A percentile compares a stretch with the other conserved stretches of the same genome.
These are phyloP conservation scores for Bombylius discolor DNA, from an alignment of 2,888 invertebrate genomes.

Conservation along the genomic window DNA sequence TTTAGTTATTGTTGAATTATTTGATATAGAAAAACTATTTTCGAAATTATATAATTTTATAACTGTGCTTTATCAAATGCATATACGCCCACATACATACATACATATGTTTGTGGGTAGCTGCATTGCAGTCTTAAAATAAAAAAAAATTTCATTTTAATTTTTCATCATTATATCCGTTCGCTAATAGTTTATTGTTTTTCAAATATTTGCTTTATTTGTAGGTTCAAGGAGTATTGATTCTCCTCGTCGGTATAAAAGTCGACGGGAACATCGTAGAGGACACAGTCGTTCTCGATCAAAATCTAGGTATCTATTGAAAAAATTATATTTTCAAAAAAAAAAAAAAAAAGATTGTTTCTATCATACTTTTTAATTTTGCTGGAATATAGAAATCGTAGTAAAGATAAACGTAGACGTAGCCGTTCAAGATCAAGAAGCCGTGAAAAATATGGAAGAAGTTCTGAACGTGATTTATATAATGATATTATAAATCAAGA, in stretches of 20 bases:
- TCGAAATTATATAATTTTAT: too few species aligned
- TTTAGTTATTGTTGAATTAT: too few species aligned
- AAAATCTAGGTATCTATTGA: conserved; percentile 21
- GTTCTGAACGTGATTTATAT: conserved; percentile 30
- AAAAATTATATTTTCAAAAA: neutral
- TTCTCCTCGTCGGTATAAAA: conserved; percentile 18
- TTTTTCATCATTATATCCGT: too few species aligned
- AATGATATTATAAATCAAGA: conserved; percentile 33
- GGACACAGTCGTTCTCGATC: conserved; percentile 30
- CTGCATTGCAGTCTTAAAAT: too few species aligned
- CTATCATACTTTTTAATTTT: neutral
- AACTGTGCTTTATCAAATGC: too few species aligned
- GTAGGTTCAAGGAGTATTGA: conserved; percentile 19
- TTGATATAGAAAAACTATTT: too few species aligned
- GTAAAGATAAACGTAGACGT: conserved; percentile 27
- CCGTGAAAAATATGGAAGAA: conserved; percentile 26
- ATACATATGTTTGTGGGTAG: too few species aligned
- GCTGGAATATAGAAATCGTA: conserved; percentile 22
- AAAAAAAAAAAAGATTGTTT: neutral
- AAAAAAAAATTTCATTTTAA: too few species aligned
- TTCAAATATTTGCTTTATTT: neutral
- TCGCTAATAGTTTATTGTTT: too few species aligned
- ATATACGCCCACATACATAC: too few species aligned
- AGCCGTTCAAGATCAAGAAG: conserved; percentile 29
- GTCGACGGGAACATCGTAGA: conserved; percentile 25